Evolutionary conservation across 2,888 invertebrate species (phyloP), one percentile per base, ranked within the genome.

Genomic region (Lumbricus terrestris): DNA sequence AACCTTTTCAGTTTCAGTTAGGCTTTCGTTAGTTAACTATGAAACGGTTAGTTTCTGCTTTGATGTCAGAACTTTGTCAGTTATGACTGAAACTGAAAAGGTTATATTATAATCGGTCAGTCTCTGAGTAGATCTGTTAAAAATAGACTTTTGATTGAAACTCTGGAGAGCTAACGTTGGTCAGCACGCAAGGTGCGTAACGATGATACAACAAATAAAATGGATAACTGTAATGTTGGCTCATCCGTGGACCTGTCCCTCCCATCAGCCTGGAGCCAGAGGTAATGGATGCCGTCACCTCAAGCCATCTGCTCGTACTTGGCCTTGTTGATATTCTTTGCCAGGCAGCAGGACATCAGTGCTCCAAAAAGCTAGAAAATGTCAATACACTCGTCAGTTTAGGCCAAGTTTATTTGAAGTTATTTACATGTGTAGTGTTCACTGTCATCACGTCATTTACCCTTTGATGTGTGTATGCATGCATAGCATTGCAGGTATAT

Each of bases 301-400:
- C 69, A 69, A 8, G 69, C 69, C 69, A 97, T 97, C 94, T 96
- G 97, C 94, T 97, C 97, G 94, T 97, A 97, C 95, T 97, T 97
- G 15, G 97, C 96, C 95, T 97, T 97, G 94, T 97, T 97, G 93
- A 97, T 96, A 94, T 96, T 96, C 93, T 96, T 96, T 38, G 97
- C 97, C 89, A 97, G 96, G 93, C 96, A 96, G 94, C 97, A 97
- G 2, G 97, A 96, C 42, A 97, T 95, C 34, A 97, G 94, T 0
- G 97, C 96, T 38, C 97, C 97, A 82, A 97, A 93, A 35, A 97
- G 94, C 90, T 97, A 97, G 92, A 69, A 69, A 69, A 69, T 47
- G n/a, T 69, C 69, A 69, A n/a, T 69, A 29, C 29, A 69, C 29
- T 69, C 16, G n/a, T 69, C 13, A 69, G n/a, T 69, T 2, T n/a